Evolutionary conservation across 37 sponge, comb jelly and placozoan genomes (phyloP).

Genomic region (Axinella damicornis): DNA sequence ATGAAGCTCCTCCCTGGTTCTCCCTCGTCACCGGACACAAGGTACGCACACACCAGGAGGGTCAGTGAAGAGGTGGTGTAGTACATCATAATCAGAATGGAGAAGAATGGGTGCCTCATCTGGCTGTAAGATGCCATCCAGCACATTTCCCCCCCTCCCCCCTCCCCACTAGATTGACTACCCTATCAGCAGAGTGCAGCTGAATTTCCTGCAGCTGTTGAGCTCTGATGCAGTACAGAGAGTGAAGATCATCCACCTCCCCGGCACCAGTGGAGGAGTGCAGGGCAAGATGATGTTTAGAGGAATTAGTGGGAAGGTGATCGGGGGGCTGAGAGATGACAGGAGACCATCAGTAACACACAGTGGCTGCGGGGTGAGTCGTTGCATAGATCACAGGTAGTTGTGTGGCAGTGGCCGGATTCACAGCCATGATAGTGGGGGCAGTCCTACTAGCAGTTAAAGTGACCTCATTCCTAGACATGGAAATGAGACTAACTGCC

Average conservation of each 20-base stretch:
- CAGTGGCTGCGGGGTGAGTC: neutral
- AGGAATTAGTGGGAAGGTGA: neutral
- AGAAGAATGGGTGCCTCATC: too few species aligned
- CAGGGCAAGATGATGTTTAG: neutral
- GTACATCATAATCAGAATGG: too few species aligned
- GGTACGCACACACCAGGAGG: neutral
- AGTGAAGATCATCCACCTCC: neutral
- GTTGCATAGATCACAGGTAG: too few species aligned
- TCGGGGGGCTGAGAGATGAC: neutral
- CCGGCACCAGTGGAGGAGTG: neutral
- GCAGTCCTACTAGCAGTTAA: too few species aligned
- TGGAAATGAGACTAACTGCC: too few species aligned
- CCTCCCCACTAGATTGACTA: slow-evolving; percentile 26
- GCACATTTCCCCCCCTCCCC: too few species aligned
- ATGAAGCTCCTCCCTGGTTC: neutral
- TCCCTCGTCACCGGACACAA: slow-evolving; percentile 9
- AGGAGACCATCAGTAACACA: neutral
- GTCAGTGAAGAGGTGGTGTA: too few species aligned
- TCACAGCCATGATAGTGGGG: too few species aligned
- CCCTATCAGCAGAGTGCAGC: slow-evolving; percentile 19
- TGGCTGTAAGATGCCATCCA: neutral
- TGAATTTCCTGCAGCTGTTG: slow-evolving; percentile 45
- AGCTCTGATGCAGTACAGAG: slow-evolving; percentile 40
- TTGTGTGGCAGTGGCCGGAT: too few species aligned
- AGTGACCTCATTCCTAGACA: too few species aligned